Evolutionary conservation across 2,888 invertebrate genomes (phyloP).

Genomic region (Dorcus hopei): DNA sequence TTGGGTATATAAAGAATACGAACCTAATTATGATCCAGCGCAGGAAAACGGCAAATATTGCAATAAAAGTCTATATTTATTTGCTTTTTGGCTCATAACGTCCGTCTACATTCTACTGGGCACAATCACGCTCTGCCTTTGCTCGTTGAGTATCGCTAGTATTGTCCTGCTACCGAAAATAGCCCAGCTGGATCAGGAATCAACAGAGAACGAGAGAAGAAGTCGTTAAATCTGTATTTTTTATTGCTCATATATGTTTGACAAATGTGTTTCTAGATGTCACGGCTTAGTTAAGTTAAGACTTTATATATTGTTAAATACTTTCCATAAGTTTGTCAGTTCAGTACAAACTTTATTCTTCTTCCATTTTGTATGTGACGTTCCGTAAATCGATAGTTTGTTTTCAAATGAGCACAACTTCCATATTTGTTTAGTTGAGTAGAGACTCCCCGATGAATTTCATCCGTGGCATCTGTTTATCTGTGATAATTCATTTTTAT

Average conservation of each 20-base stretch:
- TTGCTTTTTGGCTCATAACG: slow-evolving; percentile 69
- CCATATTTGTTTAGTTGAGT: no score
- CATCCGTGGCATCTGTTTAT: slow-evolving; percentile 15
- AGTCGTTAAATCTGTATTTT: slow-evolving; percentile 4
- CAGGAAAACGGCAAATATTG: slow-evolving; percentile 54
- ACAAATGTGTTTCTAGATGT: slow-evolving; percentile 17
- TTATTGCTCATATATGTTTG: slow-evolving; percentile 10
- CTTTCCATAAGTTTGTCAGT: no score
- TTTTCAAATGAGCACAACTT: no score
- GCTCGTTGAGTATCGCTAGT: slow-evolving; percentile 56
- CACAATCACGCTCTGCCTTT: slow-evolving; percentile 53
- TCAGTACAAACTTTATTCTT: no score
- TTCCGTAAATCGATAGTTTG: no score
- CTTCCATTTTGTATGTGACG: no score
- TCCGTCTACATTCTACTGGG: slow-evolving; percentile 60
- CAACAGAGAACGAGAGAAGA: slow-evolving; percentile 8
- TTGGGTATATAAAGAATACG: slow-evolving; percentile 66
- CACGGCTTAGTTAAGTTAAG: not conserved
- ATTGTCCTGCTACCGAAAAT: slow-evolving; percentile 43
- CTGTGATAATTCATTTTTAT: slow-evolving; percentile 15
- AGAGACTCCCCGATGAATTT: slow-evolving; percentile 4
- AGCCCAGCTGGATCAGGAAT: slow-evolving; percentile 12
- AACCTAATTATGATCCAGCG: slow-evolving; percentile 56
- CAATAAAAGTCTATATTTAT: slow-evolving; percentile 63
- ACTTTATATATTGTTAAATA: not conserved